Evolutionary conservation across 2,888 invertebrate species (phyloP), one percentile per base, ranked within the genome.

Genomic region (Caenorhabditis afra): DNA sequence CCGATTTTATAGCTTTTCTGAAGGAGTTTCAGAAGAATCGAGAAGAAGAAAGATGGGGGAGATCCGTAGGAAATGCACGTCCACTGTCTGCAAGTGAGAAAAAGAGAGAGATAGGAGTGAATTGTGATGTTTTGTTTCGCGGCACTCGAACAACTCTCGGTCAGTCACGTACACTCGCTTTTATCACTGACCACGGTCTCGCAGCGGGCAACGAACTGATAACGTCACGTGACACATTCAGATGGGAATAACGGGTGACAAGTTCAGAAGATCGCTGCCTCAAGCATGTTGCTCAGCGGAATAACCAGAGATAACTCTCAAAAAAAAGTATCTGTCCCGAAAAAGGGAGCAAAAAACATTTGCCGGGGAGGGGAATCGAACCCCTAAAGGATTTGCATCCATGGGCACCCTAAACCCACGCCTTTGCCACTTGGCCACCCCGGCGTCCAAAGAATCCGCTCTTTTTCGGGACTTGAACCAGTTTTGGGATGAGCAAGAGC

Each of bases 301-400:
- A n/a, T n/a, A n/a, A n/a, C n/a, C n/a, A n/a, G n/a, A n/a, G n/a
- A n/a, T n/a, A n/a, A n/a, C n/a, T n/a, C n/a, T n/a, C n/a, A n/a
- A n/a, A n/a, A n/a, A n/a, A n/a, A n/a, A n/a, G n/a, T n/a, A n/a
- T n/a, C n/a, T n/a, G n/a, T n/a, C n/a, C n/a, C n/a, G n/a, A n/a
- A n/a, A n/a, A n/a, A n/a, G n/a, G n/a, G 44, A 44, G 11, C 2
- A 44, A 44, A 44, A 11, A 11, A 3, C 14, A 4, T 50, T 65
- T 65, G 65, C 65, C 65, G 65, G 66, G 22, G 66, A 57, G 66
- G 66, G 66, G 57, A 66, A 66, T 66, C 65, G 52, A 58, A 49
- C 58, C 64, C 65, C 65, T 55, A 65, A 52, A 58, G 58, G 59
- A 61, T 68, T 3, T 53, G 16, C 50, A 65, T 64, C 57, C 59